These are phyloP conservation scores for Grallaria varia DNA, from an alignment of 2,113 vertebrate species.

Conservation along the genomic window DNA sequence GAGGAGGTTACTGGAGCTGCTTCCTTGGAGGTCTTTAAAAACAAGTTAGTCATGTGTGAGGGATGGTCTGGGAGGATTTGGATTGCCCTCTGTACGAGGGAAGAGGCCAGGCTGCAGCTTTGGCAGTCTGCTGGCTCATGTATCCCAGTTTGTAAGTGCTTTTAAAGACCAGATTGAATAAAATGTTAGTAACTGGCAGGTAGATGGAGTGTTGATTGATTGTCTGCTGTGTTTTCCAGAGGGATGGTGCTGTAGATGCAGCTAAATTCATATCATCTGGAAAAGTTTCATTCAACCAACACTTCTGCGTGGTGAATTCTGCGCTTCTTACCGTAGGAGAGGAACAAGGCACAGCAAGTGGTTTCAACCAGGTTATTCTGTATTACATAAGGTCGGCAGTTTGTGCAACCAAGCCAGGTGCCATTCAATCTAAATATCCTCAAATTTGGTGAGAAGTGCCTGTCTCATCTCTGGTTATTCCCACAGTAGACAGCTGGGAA, in stretches of 20 bases:
- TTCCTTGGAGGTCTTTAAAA: conserved; percentile 47
- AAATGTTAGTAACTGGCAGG: background rate
- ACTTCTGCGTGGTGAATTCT: background rate
- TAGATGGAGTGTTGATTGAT: background rate
- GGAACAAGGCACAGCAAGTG: background rate
- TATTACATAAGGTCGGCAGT: background rate
- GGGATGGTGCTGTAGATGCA: background rate
- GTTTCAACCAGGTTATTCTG: background rate
- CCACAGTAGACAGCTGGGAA: background rate
- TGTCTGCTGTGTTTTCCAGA: background rate
- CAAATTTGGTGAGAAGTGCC: background rate
- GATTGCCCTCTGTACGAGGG: background rate
- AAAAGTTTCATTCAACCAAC: background rate
- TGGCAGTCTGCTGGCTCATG: background rate
- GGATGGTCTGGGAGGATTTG: background rate
- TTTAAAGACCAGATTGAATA: background rate
- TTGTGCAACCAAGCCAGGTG: background rate
- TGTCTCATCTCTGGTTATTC: background rate
- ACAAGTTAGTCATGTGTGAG: background rate
- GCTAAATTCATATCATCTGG: background rate
- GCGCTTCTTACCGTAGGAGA: background rate
- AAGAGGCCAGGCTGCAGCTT: background rate
- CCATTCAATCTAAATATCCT: background rate
- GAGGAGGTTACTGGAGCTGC: background rate
- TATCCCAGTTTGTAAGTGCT: background rate